Conservation (phyloP, 2,797 vertebrate genomes). For the Myotis vivesi region DNA sequence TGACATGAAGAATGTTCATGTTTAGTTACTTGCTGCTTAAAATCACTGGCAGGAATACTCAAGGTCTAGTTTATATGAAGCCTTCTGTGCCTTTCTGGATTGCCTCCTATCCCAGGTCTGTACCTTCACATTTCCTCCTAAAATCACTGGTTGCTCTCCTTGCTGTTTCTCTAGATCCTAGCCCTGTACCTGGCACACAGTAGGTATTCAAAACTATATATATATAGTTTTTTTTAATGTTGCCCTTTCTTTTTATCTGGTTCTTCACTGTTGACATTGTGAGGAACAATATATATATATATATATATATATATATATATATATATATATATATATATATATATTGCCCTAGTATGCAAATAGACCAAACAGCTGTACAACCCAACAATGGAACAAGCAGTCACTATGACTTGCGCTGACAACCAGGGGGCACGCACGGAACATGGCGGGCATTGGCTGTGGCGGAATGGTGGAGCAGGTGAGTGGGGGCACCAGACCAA, state of each 20-base stretch:
- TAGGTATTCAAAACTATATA: not conserved
- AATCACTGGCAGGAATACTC: not conserved
- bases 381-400: too few species aligned
- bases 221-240: conserved; percentile 13
- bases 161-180: not conserved
- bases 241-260: conserved; percentile 63
- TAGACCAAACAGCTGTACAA: too few species aligned
- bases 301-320: too few species aligned
- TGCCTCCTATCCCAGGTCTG: not conserved
- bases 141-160: not conserved
- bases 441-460: too few species aligned
- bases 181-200: not conserved
- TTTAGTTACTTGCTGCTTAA: not conserved
- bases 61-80: not conserved
- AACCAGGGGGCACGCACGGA: too few species aligned
- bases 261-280: conserved; percentile 47
- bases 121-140: not conserved
- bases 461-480: too few species aligned
- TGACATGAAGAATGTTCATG: not conserved
- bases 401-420: too few species aligned
- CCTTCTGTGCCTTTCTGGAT: not conserved
- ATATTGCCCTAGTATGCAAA: too few species aligned
- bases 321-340: too few species aligned
- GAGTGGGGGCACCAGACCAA: too few species aligned
- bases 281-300: too few species aligned